Base-by-base conservation (phyloP, 2,888 invertebrate species). In the Dyspetes luteomarginatus region DNA sequence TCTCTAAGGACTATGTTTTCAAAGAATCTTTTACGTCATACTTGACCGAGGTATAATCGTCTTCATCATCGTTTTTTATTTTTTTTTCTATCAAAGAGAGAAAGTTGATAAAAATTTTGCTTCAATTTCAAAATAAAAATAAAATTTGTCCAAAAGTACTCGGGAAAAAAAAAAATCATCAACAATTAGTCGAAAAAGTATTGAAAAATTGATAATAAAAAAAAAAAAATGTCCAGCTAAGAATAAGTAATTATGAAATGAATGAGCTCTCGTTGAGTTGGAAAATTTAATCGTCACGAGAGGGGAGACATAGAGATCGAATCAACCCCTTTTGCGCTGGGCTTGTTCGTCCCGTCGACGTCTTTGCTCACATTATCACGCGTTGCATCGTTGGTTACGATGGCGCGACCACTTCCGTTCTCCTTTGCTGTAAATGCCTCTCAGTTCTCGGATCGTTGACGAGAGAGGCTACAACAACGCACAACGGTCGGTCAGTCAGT, bases 21-120 rank as follows among this genome's bases (percentile, higher is more conserved):
- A 7, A 12, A 28, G 50, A 26, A 9, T 22, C 45, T n/a, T 17
- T 65, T 65, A 65, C 58, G 48, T 65, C 48, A 60, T 52, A 67
- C 30, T 12, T 17, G 24, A 7, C 9, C 36, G 36, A 0, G 36
- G 2, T 36, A 36, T 7, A 36, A 36, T 12, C n/a, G n/a, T n/a
- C n/a, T n/a, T 7, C 36, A 12, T 36, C 36, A 12, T 87, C 88
- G 85, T 84, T 84, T 85, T 88, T 89, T 86, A 85, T 85, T 82
- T 80, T 56, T 45, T 45, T 50, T 56, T 45, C 50, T 50, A 64
- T 55, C 26, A 60, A 69, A 52, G 24, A 12, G 9, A 19, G 28
- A 36, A 12, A n/a, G n/a, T n/a, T n/a, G n/a, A n/a, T n/a, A n/a
- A n/a, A n/a, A n/a, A n/a, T n/a, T n/a, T n/a, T n/a, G n/a, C n/a